Conservation (phyloP, 2,888 invertebrate species). For the Escarpia spicata region DNA sequence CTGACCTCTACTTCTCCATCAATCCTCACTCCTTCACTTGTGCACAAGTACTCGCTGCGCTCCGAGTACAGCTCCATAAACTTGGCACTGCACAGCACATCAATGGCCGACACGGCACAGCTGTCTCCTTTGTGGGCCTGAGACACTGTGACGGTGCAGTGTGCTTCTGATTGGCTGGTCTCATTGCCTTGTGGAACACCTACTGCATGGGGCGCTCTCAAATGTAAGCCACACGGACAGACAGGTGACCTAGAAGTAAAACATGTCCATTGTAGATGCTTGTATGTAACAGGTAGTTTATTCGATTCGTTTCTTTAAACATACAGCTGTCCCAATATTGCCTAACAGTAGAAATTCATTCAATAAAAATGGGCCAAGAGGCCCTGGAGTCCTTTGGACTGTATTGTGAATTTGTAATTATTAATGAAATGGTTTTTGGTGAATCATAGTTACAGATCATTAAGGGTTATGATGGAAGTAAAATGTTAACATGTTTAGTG, state of each 20-base stretch:
- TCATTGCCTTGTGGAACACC: neutral
- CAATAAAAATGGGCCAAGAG: no score
- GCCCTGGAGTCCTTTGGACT: no score
- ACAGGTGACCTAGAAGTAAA: neutral
- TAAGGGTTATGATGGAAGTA: no score
- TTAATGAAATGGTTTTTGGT: no score
- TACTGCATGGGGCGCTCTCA: neutral
- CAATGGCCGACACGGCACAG: neutral
- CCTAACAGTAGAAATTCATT: no score
- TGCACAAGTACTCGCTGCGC: neutral
- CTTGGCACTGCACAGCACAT: neutral
- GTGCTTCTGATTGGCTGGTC: neutral
- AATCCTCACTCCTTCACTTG: slow-evolving; percentile 6
- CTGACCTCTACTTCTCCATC: neutral
- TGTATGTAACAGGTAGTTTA: neutral
- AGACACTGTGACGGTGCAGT: neutral
- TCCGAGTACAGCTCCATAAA: neutral
- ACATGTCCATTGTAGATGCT: neutral
- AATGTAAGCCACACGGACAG: neutral
- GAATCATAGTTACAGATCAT: no score
- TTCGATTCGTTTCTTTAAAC: no score
- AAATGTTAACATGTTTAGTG: no score
- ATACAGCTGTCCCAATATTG: no score
- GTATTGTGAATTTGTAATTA: no score
- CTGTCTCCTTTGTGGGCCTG: neutral